Evolutionary conservation across 2,888 invertebrate genomes (phyloP).

Genomic region (Trachelus troglodyta): DNA sequence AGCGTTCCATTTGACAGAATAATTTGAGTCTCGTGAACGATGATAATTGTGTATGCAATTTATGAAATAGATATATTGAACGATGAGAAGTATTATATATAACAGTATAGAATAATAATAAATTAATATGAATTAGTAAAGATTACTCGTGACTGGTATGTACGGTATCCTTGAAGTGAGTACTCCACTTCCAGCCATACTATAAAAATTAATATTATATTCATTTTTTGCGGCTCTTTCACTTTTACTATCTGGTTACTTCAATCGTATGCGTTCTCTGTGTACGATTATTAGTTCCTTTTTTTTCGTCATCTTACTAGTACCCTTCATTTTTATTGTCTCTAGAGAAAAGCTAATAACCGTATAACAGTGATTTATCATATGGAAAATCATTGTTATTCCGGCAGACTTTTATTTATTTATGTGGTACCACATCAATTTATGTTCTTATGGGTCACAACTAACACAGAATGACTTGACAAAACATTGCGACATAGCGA

Average conservation of each 20-base stretch:
- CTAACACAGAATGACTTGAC: slow-evolving; percentile 59
- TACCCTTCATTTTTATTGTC: slow-evolving; percentile 19
- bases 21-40: slow-evolving; percentile 48
- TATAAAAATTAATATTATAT: slow-evolving; percentile 69
- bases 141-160: slow-evolving; percentile 83
- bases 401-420: slow-evolving; percentile 26
- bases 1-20: slow-evolving; percentile 46
- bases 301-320: background rate
- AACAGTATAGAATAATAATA: slow-evolving; percentile 59
- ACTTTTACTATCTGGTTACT: slow-evolving; percentile 8
- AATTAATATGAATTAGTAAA: slow-evolving; percentile 59
- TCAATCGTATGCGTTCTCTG: slow-evolving; percentile 6
- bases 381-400: slow-evolving; percentile 31
- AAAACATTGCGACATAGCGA: slow-evolving; percentile 45
- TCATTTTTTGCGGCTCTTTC: slow-evolving; percentile 40
- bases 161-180: slow-evolving; percentile 97
- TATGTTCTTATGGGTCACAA: slow-evolving; percentile 44
- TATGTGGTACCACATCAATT: slow-evolving; percentile 32
- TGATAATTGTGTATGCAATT: slow-evolving; percentile 53
- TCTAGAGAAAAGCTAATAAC: slow-evolving; percentile 1
- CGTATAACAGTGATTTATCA: slow-evolving; percentile 27
- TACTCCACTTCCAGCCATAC: slow-evolving; percentile 97
- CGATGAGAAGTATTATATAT: slow-evolving; percentile 46
- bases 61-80: slow-evolving; percentile 59
- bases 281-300: slow-evolving; percentile 10